A percentile compares a stretch with the other conserved stretches of the same genome.
Conservation (phyloP, 1,140 invertebrate species). For the Zaprionus vittiger region DNA sequence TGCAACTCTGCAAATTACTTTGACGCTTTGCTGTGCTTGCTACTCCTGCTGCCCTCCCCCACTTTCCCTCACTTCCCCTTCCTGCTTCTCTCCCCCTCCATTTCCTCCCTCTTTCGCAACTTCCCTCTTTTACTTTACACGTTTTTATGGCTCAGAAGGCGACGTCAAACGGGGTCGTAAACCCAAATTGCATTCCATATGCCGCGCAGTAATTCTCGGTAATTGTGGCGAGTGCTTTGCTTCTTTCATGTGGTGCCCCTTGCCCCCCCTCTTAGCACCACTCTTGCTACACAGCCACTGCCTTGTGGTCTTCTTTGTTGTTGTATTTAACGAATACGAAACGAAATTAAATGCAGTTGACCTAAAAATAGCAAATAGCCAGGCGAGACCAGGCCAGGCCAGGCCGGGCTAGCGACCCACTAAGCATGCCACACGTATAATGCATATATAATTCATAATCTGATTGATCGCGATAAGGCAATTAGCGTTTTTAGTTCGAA, state of each 20-base stretch:
- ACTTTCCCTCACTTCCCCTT: too few species aligned
- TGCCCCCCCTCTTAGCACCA: neutral
- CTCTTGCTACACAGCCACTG: slow-evolving; percentile 5
- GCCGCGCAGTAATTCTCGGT: slow-evolving; percentile 56
- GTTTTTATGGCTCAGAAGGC: slow-evolving; percentile 30
- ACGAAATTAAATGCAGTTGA: slow-evolving; percentile 78
- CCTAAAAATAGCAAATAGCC: slow-evolving; percentile 66
- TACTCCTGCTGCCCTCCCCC: neutral
- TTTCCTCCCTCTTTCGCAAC: neutral
- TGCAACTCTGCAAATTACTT: slow-evolving; percentile 5
- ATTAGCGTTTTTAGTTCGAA: slow-evolving; percentile 16
- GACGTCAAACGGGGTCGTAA: slow-evolving; percentile 55
- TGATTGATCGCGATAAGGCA: slow-evolving; percentile 29
- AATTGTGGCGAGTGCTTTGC: slow-evolving; percentile 46
- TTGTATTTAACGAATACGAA: slow-evolving; percentile 70
- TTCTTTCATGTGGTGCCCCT: slow-evolving; percentile 17
- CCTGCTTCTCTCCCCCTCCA: neutral
- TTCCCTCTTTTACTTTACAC: slow-evolving; percentile 8
- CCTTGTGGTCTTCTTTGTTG: slow-evolving; percentile 41
- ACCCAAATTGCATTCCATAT: slow-evolving; percentile 72
- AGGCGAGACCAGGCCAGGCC: neutral
- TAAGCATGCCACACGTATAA: slow-evolving; percentile 19
- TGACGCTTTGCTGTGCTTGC: slow-evolving; percentile 7
- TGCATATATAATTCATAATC: slow-evolving; percentile 18
- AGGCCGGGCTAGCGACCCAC: slow-evolving; percentile 31